Conservation (phyloP, 2,113 vertebrate genomes). For the Rhagologus leucostigma region DNA sequence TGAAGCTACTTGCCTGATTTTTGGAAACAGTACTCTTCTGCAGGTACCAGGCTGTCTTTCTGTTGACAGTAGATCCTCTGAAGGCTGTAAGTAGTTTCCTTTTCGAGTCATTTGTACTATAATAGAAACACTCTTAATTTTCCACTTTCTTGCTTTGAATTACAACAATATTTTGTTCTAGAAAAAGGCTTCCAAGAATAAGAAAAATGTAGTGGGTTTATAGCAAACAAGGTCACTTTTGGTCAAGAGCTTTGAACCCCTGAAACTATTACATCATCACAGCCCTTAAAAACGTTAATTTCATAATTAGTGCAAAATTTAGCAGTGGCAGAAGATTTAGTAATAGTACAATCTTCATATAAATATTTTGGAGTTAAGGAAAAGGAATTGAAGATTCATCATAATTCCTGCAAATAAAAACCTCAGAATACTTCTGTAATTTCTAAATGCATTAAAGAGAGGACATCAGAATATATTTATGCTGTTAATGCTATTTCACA, state of each 20-base stretch:
- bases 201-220: background rate
- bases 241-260: background rate
- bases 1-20: background rate
- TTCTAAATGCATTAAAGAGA: constrained; percentile 39
- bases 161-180: background rate
- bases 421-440: constrained; percentile 22
- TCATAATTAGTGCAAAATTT: background rate
- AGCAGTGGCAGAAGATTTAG: background rate
- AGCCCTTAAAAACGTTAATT: background rate
- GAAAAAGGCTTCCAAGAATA: background rate
- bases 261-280: background rate
- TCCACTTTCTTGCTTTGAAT: background rate
- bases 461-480: constrained; percentile 60
- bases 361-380: background rate
- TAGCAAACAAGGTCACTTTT: background rate
- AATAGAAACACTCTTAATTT: background rate
- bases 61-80: background rate
- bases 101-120: background rate
- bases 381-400: background rate
- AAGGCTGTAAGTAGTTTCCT: background rate
- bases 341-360: background rate
- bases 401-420: background rate
- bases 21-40: background rate
- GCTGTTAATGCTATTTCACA: constrained; percentile 65
- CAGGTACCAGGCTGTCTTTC: background rate